Evolutionary conservation across 1,140 invertebrate genomes (phyloP).

Genomic region (Penaeus vannamei): DNA sequence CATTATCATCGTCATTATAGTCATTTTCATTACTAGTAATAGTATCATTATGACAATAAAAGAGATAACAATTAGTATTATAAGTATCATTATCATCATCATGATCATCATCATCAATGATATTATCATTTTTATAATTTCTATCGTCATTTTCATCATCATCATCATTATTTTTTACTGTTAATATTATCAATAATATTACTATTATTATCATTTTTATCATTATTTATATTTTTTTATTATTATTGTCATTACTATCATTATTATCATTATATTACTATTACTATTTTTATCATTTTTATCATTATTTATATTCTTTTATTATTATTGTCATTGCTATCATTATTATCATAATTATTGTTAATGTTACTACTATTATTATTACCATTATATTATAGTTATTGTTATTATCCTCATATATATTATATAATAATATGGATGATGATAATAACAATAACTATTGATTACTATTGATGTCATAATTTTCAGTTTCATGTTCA

Average conservation of each 20-base stretch:
- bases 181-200: not conserved
- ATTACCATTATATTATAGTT: no score
- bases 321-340: no score
- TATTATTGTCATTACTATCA: not conserved
- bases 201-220: not conserved
- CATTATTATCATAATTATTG: no score
- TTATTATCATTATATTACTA: not conserved
- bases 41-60: not conserved
- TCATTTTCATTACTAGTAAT: not conserved
- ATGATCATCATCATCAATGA: no score
- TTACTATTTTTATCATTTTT: not conserved
- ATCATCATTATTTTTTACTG: not conserved
- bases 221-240: not conserved
- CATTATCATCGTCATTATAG: not conserved
- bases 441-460: no score
- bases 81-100: slow-evolving; percentile 3
- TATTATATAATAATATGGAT: no score
- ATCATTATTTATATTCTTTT: no score
- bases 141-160: not conserved
- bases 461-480: no score
- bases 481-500: no score
- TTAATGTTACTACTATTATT: no score
- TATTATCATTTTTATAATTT: not conserved
- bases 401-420: no score
- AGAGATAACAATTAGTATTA: not conserved